Evolutionary conservation across 1,140 invertebrate genomes (phyloP), one percentile per base, ranked within the genome.

Genomic region (Caenorhabditis latens): DNA sequence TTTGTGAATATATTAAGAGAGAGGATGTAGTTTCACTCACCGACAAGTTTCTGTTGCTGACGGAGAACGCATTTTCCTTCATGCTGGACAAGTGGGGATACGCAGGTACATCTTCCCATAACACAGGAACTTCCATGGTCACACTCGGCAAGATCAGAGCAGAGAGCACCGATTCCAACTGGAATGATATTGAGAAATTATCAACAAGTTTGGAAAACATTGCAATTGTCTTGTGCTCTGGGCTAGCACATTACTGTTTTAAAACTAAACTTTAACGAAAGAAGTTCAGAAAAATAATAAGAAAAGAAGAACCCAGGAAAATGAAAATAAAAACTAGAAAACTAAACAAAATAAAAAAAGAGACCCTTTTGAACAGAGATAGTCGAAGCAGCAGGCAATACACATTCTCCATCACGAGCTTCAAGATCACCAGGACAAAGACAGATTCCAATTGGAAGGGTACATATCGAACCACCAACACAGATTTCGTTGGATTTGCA

Each of bases 391-490:
- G 90, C 87, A 58, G 83, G 89, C 40, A 88, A 48, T 32, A 92
- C 90, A 71, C 91, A 91, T 86, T 91, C 90, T 58, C 89, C 91
- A 48, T 88, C 87, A 71, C 88, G 84, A 61, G 86, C 90, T 86
- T 91, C 90, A 19, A 90, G 83, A 79, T 90, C 90, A 43, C 88
- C 88, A 21, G 91, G 91, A 86, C 91, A 91, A 19, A 91, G 86
- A 84, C 91, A 91, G 4, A 91, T 50, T 21, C 88, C 86, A 50
- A 91, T 88, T n/a, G 89, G 87, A 58, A 84, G 85, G 0, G 90
- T 88, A 61, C 91, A 91, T 32, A 88, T 79, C 9, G 89, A 88
- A 16, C 91, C 91, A 21, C 91, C 91, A 7, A 84, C 86, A 79
- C 91, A 91, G 71, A 83, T 83, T 71, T 92, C 91, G 24, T 84